phyloP scores from a whole-genome alignment of 2,888 invertebrate genomes.

The Eurytoma adleriae region DNA sequence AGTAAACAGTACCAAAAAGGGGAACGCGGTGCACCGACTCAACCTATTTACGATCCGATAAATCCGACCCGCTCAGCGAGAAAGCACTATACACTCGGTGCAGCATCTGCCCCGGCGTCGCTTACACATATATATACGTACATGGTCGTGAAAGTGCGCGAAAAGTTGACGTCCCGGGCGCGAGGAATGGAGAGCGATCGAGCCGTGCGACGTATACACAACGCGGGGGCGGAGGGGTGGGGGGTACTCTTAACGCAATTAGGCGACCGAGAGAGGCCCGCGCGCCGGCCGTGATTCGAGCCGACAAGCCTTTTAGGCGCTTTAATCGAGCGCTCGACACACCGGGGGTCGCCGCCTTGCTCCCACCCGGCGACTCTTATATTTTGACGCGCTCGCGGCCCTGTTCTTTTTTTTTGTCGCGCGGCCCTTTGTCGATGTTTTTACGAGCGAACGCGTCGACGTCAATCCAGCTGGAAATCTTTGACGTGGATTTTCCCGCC shows the following conservation, averaged over 20 bases:
- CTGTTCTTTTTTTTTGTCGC: too few species aligned
- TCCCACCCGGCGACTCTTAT: too few species aligned
- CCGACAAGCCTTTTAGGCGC: slow-evolving; percentile 50
- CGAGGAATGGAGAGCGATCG: slow-evolving; percentile 16
- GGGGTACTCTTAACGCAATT: slow-evolving; percentile 48
- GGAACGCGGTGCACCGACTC: too few species aligned
- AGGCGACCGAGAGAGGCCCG: slow-evolving; percentile 36
- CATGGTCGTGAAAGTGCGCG: slow-evolving; percentile 34
- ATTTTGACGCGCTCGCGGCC: too few species aligned
- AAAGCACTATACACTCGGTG: neutral
- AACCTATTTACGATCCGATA: too few species aligned
- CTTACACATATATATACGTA: slow-evolving; percentile 3
- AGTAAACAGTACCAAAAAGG: too few species aligned
- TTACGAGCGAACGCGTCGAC: slow-evolving; percentile 55
- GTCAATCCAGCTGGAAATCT: neutral
- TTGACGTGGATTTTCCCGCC: slow-evolving; percentile 46
- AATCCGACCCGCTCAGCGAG: too few species aligned
- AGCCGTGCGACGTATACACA: slow-evolving; percentile 1
- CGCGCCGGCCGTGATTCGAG: slow-evolving; percentile 38
- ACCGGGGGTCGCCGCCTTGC: too few species aligned
- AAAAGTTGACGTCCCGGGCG: slow-evolving; percentile 16
- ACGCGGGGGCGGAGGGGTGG: slow-evolving; percentile 2
- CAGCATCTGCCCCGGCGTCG: slow-evolving; percentile 2
- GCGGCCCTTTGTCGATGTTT: slow-evolving; percentile 49
- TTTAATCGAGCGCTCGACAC: slow-evolving; percentile 40